Base-by-base conservation (phyloP, 2,797 vertebrate genomes). In the Bothrops alternatus region DNA sequence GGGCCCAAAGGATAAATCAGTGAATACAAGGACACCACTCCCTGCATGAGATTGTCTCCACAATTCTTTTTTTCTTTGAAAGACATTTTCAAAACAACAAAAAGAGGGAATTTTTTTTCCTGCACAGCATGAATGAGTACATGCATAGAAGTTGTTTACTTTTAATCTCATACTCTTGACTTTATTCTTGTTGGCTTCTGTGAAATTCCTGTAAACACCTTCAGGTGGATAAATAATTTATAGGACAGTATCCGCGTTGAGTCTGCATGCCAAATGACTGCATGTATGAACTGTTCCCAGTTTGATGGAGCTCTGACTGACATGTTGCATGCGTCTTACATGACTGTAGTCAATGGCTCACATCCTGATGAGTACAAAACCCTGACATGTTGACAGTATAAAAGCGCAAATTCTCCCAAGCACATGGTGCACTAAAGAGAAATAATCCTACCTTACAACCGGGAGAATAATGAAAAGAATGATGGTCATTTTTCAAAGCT, bases 151-250 rank as follows among this genome's bases (percentile, higher is more conserved):
- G 37, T 50, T 61, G 88, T 63, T 91, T 86, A 53, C 47, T 63
- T 47, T 86, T 86, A 60, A 53, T 85, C 58, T n/a, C 28, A 50
- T 32, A 20, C 42, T 61, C 16, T 86, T 32, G 18, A 61, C 6
- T 20, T 60, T 86, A 86, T 25, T 53, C 82, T 86, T 42, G 47
- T 86, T 65, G 58, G 63, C 73, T 25, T 63, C 58, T 63, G 28
- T 91, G 90, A 86, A 61, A 90, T 90, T 91, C 28, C n/a, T 32
- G 25, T 63, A 50, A 91, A 91, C 58, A 32, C 82, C 63, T 55
- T 86, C 26, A 91, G n/a, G 50, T 32, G 37, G 78, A 47, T 61
- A n/a, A 86, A 58, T 61, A 91, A 60, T 91, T 86, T 61, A 60
- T 42, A n/a, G 85, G n/a, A 91, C 60, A 87, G 47, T 65, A 37